phyloP scores from a whole-genome alignment of 2,113 vertebrate species.

The Macquaria ambigua region DNA sequence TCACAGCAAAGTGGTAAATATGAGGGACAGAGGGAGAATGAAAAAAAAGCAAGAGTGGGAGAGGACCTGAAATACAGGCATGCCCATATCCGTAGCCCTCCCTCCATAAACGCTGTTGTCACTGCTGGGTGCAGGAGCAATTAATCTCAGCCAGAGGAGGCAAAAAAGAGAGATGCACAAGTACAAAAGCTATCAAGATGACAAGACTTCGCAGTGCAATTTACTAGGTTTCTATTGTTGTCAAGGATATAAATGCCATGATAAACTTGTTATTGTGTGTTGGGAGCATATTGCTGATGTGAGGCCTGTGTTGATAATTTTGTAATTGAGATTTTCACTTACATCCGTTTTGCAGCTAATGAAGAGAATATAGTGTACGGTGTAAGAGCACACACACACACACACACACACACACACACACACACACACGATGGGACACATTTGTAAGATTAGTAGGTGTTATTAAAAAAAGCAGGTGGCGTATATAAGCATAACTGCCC shows the following conservation, averaged over 20 bases:
- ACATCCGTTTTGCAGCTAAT: constrained; percentile 57
- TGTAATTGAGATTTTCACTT: constrained; percentile 77
- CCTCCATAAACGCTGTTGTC: constrained; percentile 83
- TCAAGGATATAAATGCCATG: constrained; percentile 74
- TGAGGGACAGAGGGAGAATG: constrained; percentile 43
- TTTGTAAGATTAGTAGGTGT: constrained; percentile 40
- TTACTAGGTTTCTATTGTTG: constrained; percentile 69
- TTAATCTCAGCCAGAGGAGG: constrained; percentile 80
- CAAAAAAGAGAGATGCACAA: constrained; percentile 64
- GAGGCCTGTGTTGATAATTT: constrained; percentile 50
- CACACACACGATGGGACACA: background rate
- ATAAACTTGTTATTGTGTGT: constrained; percentile 74
- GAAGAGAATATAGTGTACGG: constrained; percentile 26
- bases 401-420: background rate
- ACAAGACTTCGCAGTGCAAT: constrained; percentile 76
- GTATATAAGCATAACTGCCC: background rate
- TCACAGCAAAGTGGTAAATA: constrained; percentile 64
- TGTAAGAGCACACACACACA: background rate
- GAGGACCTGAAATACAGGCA: constrained; percentile 70
- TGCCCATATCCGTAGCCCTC: constrained; percentile 61
- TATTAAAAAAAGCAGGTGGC: constrained; percentile 2
- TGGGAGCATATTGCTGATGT: constrained; percentile 58
- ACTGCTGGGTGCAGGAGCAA: constrained; percentile 71
- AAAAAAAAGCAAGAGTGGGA: constrained; percentile 20
- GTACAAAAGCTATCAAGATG: constrained; percentile 82